Percentiles rank a stretch among this genome's conserved stretches.
These are phyloP conservation scores for Himalopsyche tibetana DNA, from an alignment of 2,888 invertebrate genomes.

Conservation along the genomic window DNA sequence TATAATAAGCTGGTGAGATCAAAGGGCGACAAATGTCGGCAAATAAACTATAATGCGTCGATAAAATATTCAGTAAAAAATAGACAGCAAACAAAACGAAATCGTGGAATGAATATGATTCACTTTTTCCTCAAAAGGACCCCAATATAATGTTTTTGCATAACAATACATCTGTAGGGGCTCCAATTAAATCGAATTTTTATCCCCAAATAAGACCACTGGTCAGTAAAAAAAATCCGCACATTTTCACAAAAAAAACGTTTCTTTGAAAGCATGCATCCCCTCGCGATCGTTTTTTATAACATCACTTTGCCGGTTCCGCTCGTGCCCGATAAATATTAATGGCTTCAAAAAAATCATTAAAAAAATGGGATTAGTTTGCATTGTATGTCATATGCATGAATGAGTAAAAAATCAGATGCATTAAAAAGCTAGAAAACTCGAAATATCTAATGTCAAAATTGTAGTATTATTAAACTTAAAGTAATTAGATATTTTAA, in stretches of 20 bases:
- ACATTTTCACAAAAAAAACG: conserved; percentile 47
- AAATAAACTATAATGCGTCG: conserved; percentile 73
- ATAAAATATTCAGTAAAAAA: conserved; percentile 59
- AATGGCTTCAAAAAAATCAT: conserved; percentile 14
- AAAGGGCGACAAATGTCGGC: conserved; percentile 76
- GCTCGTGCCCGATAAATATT: conserved; percentile 7
- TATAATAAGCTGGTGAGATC: conserved; percentile 77
- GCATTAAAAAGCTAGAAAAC: too few species aligned
- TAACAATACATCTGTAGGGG: conserved; percentile 56
- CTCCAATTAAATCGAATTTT: conserved; percentile 63
- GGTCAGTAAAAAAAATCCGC: conserved; percentile 61
- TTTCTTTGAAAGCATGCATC: conserved; percentile 10
- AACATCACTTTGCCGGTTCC: conserved; percentile 2
- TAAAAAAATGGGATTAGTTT: conserved; percentile 25
- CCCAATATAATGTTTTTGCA: conserved; percentile 28
- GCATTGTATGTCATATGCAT: conserved; percentile 7
- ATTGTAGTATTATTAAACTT: too few species aligned
- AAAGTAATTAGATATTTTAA: too few species aligned
- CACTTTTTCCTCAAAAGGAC: conserved; percentile 47
- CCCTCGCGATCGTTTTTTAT: conserved; percentile 16
- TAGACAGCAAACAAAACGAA: conserved; percentile 13
- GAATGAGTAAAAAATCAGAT: not conserved
- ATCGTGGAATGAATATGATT: conserved; percentile 48
- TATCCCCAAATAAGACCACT: conserved; percentile 63
- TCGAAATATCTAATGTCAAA: too few species aligned